Evolutionary conservation across 2,113 vertebrate species (phyloP).

Genomic region (Oreamnos americanus): DNA sequence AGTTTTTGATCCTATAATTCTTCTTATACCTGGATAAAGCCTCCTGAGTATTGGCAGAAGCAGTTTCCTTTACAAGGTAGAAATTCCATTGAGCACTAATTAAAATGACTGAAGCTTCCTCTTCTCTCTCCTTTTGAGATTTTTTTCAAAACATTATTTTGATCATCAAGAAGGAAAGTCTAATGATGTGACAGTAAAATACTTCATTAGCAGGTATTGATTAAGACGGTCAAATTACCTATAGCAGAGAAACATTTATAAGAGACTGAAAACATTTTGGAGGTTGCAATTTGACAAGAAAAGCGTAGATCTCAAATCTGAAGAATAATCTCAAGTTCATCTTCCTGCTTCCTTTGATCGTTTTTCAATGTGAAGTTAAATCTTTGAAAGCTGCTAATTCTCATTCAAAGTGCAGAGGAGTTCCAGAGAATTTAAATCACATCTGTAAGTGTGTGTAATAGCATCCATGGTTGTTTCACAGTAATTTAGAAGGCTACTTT

Average conservation of each 20-base stretch:
- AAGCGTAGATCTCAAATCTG: background rate
- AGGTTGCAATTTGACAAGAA: background rate
- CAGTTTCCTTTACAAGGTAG: slow-evolving; percentile 44
- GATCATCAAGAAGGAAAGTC: background rate
- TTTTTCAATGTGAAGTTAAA: slow-evolving; percentile 62
- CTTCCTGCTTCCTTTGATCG: background rate
- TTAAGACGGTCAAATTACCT: background rate
- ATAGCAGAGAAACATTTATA: background rate
- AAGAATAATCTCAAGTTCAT: background rate
- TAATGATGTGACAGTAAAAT: background rate
- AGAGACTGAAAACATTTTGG: background rate
- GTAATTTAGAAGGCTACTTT: slow-evolving; percentile 66
- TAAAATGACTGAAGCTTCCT: slow-evolving; percentile 63
- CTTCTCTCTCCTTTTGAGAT: background rate
- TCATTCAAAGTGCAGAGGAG: slow-evolving; percentile 58
- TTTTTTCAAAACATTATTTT: background rate
- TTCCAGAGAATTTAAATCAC: slow-evolving; percentile 64
- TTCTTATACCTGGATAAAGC: slow-evolving; percentile 64
- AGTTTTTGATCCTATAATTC: slow-evolving; percentile 57
- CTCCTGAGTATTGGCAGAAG: background rate
- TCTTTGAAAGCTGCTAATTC: slow-evolving; percentile 69
- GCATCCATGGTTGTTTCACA: slow-evolving; percentile 57
- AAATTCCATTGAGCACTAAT: slow-evolving; percentile 61
- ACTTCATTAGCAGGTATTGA: slow-evolving; percentile 33
- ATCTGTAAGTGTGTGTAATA: slow-evolving; percentile 65